phyloP scores from a whole-genome alignment of 1,140 invertebrate genomes.

The Drosophila erecta region DNA sequence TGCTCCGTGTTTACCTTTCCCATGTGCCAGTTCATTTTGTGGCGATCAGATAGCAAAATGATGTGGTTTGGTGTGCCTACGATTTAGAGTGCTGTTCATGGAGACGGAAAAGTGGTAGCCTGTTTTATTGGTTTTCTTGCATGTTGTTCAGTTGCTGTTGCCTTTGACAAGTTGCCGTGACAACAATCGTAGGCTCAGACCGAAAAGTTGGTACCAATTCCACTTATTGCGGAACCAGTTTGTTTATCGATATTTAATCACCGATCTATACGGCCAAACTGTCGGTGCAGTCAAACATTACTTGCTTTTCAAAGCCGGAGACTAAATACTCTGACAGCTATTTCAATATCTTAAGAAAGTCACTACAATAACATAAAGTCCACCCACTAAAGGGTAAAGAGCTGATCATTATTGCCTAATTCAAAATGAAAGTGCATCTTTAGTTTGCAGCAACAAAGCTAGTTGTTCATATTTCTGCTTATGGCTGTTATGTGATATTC shows the following conservation, averaged over 20 bases:
- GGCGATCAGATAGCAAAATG: slow-evolving; percentile 6
- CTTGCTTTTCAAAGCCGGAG: neutral
- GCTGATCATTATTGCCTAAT: too few species aligned
- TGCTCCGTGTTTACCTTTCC: slow-evolving; percentile 36
- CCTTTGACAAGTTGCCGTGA: slow-evolving; percentile 40
- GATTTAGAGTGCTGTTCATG: neutral
- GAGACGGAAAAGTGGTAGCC: slow-evolving; percentile 2
- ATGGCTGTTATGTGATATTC: neutral
- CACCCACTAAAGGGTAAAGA: neutral
- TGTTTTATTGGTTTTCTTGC: slow-evolving; percentile 12
- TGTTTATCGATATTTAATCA: slow-evolving; percentile 8
- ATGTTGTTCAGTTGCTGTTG: slow-evolving; percentile 25
- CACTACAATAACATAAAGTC: neutral
- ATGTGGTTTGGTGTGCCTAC: neutral
- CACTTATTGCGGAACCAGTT: slow-evolving; percentile 6
- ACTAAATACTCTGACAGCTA: neutral
- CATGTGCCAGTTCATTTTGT: slow-evolving; percentile 68
- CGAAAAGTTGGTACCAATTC: slow-evolving; percentile 15
- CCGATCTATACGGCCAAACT: neutral
- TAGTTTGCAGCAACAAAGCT: too few species aligned
- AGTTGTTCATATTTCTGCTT: too few species aligned
- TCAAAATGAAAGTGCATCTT: too few species aligned
- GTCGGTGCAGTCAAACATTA: neutral
- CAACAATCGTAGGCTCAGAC: slow-evolving; percentile 42
- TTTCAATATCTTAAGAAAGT: neutral